A percentile compares a stretch with the other conserved stretches of the same genome.
Evolutionary conservation across 2,888 invertebrate species (phyloP).

Genomic region (Aphelenchoides bicaudatus): DNA sequence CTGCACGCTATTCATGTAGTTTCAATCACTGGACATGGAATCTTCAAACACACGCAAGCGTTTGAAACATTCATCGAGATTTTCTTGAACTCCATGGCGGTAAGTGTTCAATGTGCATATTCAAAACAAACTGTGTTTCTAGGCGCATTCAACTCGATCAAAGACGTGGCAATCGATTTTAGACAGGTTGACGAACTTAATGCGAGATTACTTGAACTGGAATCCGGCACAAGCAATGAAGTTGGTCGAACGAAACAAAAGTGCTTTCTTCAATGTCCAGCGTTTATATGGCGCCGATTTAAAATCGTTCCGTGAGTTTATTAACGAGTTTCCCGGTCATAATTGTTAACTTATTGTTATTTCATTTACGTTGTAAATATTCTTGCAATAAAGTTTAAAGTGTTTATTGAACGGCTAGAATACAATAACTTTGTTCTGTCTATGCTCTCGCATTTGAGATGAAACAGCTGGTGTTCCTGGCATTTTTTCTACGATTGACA

Average conservation of each 20-base stretch:
- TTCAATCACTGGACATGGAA: neutral
- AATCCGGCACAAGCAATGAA: neutral
- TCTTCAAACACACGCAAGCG: neutral
- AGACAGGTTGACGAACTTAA: neutral
- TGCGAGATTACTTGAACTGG: neutral
- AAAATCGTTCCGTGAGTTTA: no score
- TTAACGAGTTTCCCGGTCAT: no score
- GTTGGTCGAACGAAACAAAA: neutral
- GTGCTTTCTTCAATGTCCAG: no score
- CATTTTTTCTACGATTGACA: no score
- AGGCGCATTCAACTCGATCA: neutral
- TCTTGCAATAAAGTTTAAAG: no score
- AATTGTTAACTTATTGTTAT: no score
- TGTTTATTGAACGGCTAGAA: no score
- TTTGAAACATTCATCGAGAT: constrained; percentile 7
- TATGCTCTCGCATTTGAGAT: no score
- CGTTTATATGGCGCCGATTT: no score
- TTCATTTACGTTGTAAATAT: no score
- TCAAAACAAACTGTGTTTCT: neutral
- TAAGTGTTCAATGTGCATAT: neutral
- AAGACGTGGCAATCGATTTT: neutral
- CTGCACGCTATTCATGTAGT: neutral
- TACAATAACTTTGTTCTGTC: no score
- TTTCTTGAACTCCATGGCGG: constrained; percentile 4
- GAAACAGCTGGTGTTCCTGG: no score